Conservation (phyloP, 2,888 invertebrate species). For the Caenorhabditis virilis region DNA sequence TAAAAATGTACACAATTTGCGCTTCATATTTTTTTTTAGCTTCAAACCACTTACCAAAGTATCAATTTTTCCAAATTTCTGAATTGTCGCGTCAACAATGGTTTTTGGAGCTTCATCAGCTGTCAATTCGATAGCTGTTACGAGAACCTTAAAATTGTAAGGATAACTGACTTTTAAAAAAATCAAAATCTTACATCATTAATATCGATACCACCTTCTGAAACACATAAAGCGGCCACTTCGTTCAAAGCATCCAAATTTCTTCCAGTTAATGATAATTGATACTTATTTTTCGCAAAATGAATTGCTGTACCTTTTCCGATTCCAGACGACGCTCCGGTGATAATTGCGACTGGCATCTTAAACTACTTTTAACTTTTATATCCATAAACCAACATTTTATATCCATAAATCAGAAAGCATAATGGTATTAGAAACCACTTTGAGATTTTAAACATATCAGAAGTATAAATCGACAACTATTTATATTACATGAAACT, state of each 20-base stretch:
- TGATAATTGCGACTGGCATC: constrained; percentile 47
- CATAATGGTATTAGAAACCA: neutral
- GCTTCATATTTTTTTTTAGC: neutral
- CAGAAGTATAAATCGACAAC: neutral
- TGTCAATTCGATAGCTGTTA: constrained; percentile 69
- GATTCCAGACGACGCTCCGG: constrained; percentile 60
- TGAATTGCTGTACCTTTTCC: constrained; percentile 58
- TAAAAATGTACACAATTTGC: no score
- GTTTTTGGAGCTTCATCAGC: constrained; percentile 48
- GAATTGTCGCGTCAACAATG: constrained; percentile 53
- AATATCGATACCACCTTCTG: constrained; percentile 15
- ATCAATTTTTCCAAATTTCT: constrained; percentile 59
- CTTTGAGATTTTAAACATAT: no score
- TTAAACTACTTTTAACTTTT: neutral
- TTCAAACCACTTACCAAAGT: constrained; percentile 44
- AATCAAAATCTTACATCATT: constrained; percentile 28
- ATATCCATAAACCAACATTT: neutral
- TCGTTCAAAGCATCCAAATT: constrained; percentile 51
- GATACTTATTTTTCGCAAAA: constrained; percentile 58
- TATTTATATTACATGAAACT: neutral
- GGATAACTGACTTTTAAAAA: constrained; percentile 1
- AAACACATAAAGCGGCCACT: constrained; percentile 37
- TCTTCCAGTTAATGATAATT: constrained; percentile 58
- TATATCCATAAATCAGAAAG: neutral
- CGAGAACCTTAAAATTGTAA: constrained; percentile 66